Conservation (phyloP, 2,797 vertebrate species). For the Florisuga fusca region DNA sequence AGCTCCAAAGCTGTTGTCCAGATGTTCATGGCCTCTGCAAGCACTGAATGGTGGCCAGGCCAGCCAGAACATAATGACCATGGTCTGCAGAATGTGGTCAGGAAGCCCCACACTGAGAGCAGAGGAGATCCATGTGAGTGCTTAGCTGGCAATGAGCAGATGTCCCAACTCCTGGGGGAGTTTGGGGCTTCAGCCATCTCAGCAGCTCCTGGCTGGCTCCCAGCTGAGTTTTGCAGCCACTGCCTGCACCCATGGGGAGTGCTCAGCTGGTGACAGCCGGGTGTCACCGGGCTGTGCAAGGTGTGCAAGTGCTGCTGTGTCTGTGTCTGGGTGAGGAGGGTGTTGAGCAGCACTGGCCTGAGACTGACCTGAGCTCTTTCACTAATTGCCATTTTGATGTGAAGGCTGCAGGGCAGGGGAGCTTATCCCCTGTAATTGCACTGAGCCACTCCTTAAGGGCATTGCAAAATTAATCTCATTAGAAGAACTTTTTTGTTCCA, state of each 20-base stretch:
- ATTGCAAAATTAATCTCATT: constrained; percentile 59
- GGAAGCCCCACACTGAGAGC: background rate
- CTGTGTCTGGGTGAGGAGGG: background rate
- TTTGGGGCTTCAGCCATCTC: background rate
- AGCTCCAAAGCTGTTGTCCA: background rate
- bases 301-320: background rate
- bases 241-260: background rate
- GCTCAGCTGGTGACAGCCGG: background rate
- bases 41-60: background rate
- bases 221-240: background rate
- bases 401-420: constrained; percentile 19
- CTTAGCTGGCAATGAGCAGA: background rate
- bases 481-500: background rate
- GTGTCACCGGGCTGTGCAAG: background rate
- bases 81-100: background rate
- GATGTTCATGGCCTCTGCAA: background rate
- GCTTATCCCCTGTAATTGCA: background rate
- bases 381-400: background rate
- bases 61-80: background rate
- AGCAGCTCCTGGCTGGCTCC: background rate
- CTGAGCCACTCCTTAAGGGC: constrained; percentile 39
- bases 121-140: background rate
- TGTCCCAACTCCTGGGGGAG: background rate
- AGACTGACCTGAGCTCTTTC: background rate
- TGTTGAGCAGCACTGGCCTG: background rate